Conservation (phyloP, 2,113 vertebrate genomes). For the Choloepus hoffmanni region DNA sequence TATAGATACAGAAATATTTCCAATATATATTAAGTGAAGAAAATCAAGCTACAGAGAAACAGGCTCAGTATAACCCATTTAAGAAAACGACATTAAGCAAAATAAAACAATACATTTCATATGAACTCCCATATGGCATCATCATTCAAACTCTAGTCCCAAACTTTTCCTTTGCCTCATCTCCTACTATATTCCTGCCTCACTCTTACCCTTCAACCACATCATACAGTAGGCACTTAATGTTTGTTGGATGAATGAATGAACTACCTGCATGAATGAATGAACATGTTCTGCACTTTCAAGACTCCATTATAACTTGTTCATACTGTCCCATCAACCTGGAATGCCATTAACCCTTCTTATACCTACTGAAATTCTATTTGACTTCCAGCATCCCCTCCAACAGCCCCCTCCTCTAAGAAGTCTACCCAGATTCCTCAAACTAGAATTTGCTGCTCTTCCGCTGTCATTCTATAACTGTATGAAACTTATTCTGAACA, state of each 20-base stretch:
- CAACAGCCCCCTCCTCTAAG: not conserved
- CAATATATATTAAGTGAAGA: not conserved
- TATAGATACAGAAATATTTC: not conserved
- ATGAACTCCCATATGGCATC: not conserved
- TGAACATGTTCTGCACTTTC: not conserved
- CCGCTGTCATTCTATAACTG: not conserved
- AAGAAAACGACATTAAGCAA: constrained; percentile 33
- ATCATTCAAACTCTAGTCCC: not conserved
- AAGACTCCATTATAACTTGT: not conserved
- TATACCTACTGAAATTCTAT: not conserved
- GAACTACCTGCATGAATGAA: not conserved
- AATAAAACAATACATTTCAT: constrained; percentile 9
- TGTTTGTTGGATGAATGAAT: not conserved
- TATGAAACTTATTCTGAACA: not conserved
- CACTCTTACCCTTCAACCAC: not conserved
- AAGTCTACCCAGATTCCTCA: not conserved
- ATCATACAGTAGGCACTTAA: not conserved
- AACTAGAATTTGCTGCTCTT: not conserved
- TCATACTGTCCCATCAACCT: not conserved
- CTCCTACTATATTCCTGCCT: not conserved
- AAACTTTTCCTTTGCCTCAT: not conserved
- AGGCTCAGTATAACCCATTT: not conserved
- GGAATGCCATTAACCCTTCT: not conserved
- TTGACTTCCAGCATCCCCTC: not conserved
- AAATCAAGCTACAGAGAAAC: constrained; percentile 40